Conservation (phyloP, 2,113 vertebrate species). For the Condylura cristata region DNA sequence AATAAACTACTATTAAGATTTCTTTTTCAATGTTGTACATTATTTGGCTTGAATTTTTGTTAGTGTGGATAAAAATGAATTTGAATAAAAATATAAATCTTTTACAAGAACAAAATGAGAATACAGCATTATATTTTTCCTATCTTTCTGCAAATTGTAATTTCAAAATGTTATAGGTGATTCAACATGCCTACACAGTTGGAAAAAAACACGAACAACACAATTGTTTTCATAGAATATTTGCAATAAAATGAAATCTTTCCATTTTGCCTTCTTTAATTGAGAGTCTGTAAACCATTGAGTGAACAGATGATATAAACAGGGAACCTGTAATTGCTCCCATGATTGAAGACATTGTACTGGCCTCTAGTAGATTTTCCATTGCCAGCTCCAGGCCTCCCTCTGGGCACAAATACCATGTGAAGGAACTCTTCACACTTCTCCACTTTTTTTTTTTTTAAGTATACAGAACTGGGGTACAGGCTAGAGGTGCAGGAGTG, state of each 20-base stretch:
- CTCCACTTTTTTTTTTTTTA: neutral
- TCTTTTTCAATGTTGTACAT: neutral
- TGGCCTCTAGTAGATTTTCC: neutral
- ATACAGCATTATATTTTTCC: neutral
- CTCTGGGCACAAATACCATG: neutral
- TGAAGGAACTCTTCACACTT: neutral
- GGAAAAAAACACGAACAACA: neutral
- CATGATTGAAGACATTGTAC: neutral
- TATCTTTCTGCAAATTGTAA: neutral
- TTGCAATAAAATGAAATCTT: neutral
- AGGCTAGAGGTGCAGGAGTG: too few species aligned
- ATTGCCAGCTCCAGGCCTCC: neutral
- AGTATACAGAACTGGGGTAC: too few species aligned
- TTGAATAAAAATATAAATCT: slow-evolving; percentile 31
- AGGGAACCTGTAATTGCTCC: neutral
- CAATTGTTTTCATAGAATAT: neutral
- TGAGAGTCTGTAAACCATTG: neutral
- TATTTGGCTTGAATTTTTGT: neutral
- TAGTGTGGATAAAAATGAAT: neutral
- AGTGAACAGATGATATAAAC: neutral
- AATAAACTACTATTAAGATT: neutral
- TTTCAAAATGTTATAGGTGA: neutral
- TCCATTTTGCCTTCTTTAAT: neutral
- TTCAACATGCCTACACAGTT: neutral
- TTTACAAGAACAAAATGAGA: slow-evolving; percentile 42